Evolutionary conservation across 92 coral and sea anemone species (phyloP), one percentile per base, ranked within the genome.

Genomic region (Montipora capitata): DNA sequence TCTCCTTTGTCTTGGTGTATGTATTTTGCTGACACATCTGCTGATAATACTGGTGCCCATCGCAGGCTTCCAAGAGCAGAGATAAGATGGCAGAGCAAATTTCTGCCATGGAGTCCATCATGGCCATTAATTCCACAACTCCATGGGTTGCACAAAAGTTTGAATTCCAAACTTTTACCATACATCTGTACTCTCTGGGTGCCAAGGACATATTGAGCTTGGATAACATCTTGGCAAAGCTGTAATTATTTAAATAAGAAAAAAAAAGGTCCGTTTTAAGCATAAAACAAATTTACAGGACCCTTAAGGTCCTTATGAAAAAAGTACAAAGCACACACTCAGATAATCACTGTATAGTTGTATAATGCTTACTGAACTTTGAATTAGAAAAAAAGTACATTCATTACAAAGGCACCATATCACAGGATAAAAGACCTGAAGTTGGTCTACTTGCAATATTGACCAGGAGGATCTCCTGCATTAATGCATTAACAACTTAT

Each of bases 1-100:
- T 72, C 79, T 0, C 80, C 91, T 3, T 91, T 75, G 5, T 91
- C 84, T 58, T 68, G 89, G 59, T 87, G 84, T 0, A 90, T 66
- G 68, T 81, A 94, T 68, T 88, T 94, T 17, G 93, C 95, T 4
- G 96, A 94, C 9, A 94, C 85, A 68, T 94, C 96, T 17, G 88
- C 91, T 2, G 87, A 57, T 18, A 57, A 79, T 61, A 85, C 71
- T 1, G 68, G 67, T 3, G 6, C 64, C 93, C 93, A 90, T 35
- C 54, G 51, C 4, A 65, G 81, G 76, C 93, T 17, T 42, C 70
- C 81, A 40, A 90, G 88, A 40, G 93, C 90, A 72, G 42, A 57
- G 42, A 90, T 61, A 52, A 90, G 61, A 41, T 90, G 93, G 40
- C 85, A 85, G 11, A 90, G 14, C 70, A 90, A 18, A 45, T 82